Conservation (phyloP, 1,140 invertebrate genomes). For the Orchesella cincta region DNA sequence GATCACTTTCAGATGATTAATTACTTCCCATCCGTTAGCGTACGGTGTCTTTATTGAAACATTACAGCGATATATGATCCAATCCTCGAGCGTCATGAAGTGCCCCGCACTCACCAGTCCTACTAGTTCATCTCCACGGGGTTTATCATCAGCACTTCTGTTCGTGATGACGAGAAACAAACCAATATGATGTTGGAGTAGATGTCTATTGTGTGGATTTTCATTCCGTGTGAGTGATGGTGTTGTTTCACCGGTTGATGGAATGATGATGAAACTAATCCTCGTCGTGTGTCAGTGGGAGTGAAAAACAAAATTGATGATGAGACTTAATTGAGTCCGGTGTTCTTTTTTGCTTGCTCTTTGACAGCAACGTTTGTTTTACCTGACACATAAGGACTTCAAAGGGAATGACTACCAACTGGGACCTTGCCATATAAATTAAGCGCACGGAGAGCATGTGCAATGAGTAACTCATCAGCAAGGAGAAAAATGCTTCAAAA, state of each 20-base stretch:
- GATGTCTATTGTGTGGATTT: too few species aligned
- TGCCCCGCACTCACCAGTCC: background rate
- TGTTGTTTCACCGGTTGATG: slow-evolving; percentile 9
- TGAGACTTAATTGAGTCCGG: slow-evolving; percentile 22
- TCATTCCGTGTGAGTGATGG: slow-evolving; percentile 12
- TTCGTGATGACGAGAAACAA: too few species aligned
- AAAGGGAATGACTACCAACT: too few species aligned
- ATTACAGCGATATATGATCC: slow-evolving; percentile 6
- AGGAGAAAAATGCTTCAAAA: too few species aligned
- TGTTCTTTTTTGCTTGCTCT: slow-evolving; percentile 15
- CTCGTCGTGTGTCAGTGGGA: slow-evolving; percentile 15
- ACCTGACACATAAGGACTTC: background rate
- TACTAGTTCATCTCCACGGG: too few species aligned
- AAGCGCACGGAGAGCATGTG: too few species aligned
- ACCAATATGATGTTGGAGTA: too few species aligned
- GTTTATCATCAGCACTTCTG: too few species aligned
- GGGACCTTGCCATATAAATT: too few species aligned
- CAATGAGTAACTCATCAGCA: too few species aligned
- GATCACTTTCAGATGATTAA: slow-evolving; percentile 24
- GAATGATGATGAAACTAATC: slow-evolving; percentile 23
- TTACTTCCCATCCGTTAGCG: slow-evolving; percentile 3
- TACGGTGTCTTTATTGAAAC: slow-evolving; percentile 24
- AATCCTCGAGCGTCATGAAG: background rate
- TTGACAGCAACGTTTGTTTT: slow-evolving; percentile 24
- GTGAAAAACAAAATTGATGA: slow-evolving; percentile 29